Conservation (phyloP, 2,113 vertebrate species). For the Nesoenas mayeri region DNA sequence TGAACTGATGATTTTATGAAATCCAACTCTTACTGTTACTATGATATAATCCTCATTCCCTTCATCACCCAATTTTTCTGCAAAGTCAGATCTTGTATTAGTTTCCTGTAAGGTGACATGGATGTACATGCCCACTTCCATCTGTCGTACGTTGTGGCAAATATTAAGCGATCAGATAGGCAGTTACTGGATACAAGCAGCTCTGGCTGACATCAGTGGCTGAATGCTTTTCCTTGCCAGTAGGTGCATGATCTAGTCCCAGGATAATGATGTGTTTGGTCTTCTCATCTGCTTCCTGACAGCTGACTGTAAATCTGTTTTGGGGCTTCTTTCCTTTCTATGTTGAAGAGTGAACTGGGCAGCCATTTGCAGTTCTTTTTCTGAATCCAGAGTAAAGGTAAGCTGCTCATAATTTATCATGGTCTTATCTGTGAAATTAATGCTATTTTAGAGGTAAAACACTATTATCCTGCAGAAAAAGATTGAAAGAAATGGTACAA, state of each 20-base stretch:
- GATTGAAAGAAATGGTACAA: neutral
- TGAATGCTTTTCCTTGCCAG: neutral
- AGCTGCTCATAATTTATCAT: neutral
- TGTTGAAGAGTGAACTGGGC: neutral
- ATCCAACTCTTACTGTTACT: constrained; percentile 48
- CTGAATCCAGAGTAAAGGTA: neutral
- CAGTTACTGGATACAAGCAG: neutral
- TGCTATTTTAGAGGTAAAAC: neutral
- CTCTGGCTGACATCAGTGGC: neutral
- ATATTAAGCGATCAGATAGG: neutral
- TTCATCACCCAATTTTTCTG: constrained; percentile 33
- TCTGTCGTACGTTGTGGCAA: neutral
- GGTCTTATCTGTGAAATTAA: neutral
- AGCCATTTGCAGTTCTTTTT: neutral
- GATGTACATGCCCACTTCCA: neutral
- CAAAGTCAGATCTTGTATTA: constrained; percentile 12
- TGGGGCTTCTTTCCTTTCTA: neutral
- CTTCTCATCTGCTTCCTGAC: neutral
- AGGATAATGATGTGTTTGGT: neutral
- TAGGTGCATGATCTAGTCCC: neutral
- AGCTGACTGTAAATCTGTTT: neutral
- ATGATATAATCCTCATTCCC: constrained; percentile 39
- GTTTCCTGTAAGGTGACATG: neutral
- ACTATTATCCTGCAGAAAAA: neutral
- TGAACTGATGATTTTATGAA: constrained; percentile 66